Percentiles rank a stretch among this genome's conserved stretches.
phyloP scores from a whole-genome alignment of 2,888 invertebrate species.

The Cheilosia scutellata region DNA sequence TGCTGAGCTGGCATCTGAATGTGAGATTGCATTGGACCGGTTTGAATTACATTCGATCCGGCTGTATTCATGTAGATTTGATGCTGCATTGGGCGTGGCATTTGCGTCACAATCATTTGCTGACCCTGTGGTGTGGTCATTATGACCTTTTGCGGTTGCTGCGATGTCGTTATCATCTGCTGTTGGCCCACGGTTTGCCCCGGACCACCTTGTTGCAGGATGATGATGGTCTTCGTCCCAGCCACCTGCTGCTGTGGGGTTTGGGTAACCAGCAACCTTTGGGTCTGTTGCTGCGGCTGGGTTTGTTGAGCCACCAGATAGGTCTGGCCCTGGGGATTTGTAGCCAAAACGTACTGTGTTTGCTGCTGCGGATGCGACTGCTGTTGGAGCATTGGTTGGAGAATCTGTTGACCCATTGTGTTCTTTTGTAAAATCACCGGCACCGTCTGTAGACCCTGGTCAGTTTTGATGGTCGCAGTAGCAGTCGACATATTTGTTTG shows the following conservation, averaged over 20 bases:
- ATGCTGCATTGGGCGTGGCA: conserved; percentile 80
- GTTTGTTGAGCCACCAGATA: conserved; percentile 88
- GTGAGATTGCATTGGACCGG: conserved; percentile 85
- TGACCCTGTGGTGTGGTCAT: conserved; percentile 88
- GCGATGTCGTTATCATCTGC: conserved; percentile 80
- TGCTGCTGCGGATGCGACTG: conserved; percentile 82
- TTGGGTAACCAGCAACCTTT: conserved; percentile 88
- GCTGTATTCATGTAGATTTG: conserved; percentile 72
- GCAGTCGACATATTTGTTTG: conserved; percentile 80
- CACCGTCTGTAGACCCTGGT: conserved; percentile 83
- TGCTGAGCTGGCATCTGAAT: conserved; percentile 84
- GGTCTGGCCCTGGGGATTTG: conserved; percentile 86
- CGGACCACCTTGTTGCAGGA: conserved; percentile 86
- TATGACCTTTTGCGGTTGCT: conserved; percentile 85
- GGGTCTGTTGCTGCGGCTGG: conserved; percentile 85
- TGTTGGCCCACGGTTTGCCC: conserved; percentile 79
- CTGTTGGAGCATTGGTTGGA: conserved; percentile 82
- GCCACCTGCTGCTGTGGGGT: conserved; percentile 88
- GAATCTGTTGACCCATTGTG: conserved; percentile 78
- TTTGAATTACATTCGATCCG: conserved; percentile 76
- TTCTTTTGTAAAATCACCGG: conserved; percentile 82
- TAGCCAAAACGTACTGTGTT: conserved; percentile 83
- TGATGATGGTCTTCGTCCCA: conserved; percentile 89
- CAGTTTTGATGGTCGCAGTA: conserved; percentile 83
- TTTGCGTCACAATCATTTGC: conserved; percentile 88